Percentiles rank a stretch among this genome's conserved stretches.
Evolutionary conservation across 2,888 invertebrate species (phyloP).

Genomic region (Agapostemon virescens): DNA sequence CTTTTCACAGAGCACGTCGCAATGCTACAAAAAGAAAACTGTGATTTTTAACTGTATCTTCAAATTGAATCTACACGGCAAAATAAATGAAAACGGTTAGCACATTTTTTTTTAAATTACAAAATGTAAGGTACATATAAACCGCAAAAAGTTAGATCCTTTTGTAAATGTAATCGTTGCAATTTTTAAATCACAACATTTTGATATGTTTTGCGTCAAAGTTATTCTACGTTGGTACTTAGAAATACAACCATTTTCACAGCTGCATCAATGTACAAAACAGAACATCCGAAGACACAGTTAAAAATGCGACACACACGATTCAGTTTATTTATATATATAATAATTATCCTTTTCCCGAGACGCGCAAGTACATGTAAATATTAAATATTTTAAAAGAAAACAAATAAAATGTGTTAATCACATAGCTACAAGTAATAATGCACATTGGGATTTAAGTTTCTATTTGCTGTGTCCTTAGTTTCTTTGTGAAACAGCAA

Average conservation of each 20-base stretch:
- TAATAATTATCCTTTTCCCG: slow-evolving; percentile 14
- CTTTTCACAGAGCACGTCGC: slow-evolving; percentile 60
- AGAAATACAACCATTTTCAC: not conserved
- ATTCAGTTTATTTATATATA: slow-evolving; percentile 23
- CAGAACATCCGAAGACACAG: slow-evolving; percentile 53
- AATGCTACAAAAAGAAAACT: slow-evolving; percentile 40
- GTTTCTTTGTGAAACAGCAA: not conserved
- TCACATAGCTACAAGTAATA: slow-evolving; percentile 42
- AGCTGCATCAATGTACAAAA: slow-evolving; percentile 8
- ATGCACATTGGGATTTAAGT: slow-evolving; percentile 48
- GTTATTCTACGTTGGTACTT: not conserved
- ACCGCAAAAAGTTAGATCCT: not conserved
- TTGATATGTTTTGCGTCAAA: slow-evolving; percentile 58
- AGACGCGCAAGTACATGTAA: too few relatives aligned
- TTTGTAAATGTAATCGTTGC: slow-evolving; percentile 9
- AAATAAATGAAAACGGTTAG: not conserved
- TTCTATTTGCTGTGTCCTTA: slow-evolving; percentile 14
- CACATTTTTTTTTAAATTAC: too few relatives aligned
- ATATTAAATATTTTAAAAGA: slow-evolving; percentile 18
- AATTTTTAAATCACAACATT: slow-evolving; percentile 41
- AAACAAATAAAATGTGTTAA: slow-evolving; percentile 37
- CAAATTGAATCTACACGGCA: slow-evolving; percentile 31
- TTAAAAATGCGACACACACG: slow-evolving; percentile 24
- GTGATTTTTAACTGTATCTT: slow-evolving; percentile 46
- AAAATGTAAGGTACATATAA: not conserved